Evolutionary conservation across 2,113 vertebrate species (phyloP).

Genomic region (Scatophagus argus): DNA sequence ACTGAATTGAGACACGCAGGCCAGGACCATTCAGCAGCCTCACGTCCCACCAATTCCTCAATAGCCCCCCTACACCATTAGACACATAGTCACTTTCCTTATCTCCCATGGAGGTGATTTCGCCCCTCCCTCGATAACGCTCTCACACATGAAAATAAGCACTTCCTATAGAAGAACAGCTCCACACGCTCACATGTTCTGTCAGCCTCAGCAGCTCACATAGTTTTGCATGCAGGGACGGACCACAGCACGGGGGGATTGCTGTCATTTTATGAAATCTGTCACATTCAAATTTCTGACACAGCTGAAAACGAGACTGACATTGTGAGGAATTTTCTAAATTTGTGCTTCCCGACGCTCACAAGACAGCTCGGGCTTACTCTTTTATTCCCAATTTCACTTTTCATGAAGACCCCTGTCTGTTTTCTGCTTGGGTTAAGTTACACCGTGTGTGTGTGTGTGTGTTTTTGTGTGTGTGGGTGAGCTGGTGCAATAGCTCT

Average conservation of each 20-base stretch:
- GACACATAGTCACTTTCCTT: constrained; percentile 46
- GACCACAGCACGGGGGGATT: constrained; percentile 30
- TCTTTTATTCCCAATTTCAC: constrained; percentile 5
- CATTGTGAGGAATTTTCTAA: too few relatives aligned
- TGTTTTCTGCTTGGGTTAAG: constrained; percentile 17
- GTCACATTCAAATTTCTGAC: constrained; percentile 61
- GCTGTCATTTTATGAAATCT: constrained; percentile 61
- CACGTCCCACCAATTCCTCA: constrained; percentile 6
- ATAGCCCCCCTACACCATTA: constrained; percentile 20
- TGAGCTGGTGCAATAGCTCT: constrained; percentile 30
- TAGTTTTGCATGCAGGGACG: constrained; percentile 45
- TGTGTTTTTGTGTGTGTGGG: constrained; percentile 1
- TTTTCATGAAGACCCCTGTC: neutral
- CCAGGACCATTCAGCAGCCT: constrained; percentile 68
- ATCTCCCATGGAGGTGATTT: constrained; percentile 9
- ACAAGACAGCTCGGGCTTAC: neutral
- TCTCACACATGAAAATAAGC: neutral
- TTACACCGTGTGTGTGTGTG: constrained; percentile 9
- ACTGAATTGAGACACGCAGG: constrained; percentile 80
- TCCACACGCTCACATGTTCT: constrained; percentile 39
- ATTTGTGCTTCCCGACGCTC: neutral
- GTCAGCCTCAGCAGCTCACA: constrained; percentile 43
- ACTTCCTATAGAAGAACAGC: constrained; percentile 11
- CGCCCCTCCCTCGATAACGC: neutral
- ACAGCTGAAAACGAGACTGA: constrained; percentile 53